phyloP scores from a whole-genome alignment of 1,140 invertebrate genomes.

The Lepidurus arcticus region DNA sequence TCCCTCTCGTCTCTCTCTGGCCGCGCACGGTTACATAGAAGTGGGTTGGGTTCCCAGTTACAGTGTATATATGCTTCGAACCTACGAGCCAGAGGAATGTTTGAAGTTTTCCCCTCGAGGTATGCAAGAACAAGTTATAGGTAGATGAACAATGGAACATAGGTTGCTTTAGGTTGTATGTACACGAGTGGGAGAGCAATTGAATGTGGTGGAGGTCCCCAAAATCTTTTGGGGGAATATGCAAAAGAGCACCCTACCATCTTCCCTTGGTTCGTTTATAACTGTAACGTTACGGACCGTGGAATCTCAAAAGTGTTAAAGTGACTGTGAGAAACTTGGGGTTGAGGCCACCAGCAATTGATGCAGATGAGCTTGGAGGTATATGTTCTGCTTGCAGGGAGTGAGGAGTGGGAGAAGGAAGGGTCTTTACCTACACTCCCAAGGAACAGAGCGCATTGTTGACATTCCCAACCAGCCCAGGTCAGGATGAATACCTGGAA shows the following conservation, averaged over 20 bases:
- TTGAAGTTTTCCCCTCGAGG: not conserved
- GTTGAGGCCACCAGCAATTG: not conserved
- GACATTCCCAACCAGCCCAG: conserved; percentile 5
- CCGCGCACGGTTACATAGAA: conserved; percentile 3
- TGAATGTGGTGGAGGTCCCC: not conserved
- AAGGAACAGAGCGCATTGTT: not conserved
- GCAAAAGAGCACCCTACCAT: conserved; percentile 7
- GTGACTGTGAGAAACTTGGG: conserved; percentile 2
- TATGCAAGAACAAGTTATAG: conserved; percentile 3
- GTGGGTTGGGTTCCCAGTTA: conserved; percentile 6
- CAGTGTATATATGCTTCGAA: not conserved
- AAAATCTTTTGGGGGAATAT: not conserved
- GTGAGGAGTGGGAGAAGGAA: not conserved
- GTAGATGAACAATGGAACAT: not conserved
- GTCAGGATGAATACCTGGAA: conserved; percentile 15
- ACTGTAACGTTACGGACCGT: not conserved
- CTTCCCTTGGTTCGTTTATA: not conserved
- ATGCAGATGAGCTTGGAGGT: conserved; percentile 7
- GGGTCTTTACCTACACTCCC: too few relatives aligned
- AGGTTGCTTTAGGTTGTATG: conserved; percentile 2
- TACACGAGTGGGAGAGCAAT: conserved; percentile 18
- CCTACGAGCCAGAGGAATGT: conserved; percentile 2
- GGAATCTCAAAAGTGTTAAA: not conserved
- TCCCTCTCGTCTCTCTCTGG: not conserved
- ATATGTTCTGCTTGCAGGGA: not conserved